Evolutionary conservation across 2,797 vertebrate genomes (phyloP), one percentile per base, ranked within the genome.

Genomic region (Phylloscopus collybita): DNA sequence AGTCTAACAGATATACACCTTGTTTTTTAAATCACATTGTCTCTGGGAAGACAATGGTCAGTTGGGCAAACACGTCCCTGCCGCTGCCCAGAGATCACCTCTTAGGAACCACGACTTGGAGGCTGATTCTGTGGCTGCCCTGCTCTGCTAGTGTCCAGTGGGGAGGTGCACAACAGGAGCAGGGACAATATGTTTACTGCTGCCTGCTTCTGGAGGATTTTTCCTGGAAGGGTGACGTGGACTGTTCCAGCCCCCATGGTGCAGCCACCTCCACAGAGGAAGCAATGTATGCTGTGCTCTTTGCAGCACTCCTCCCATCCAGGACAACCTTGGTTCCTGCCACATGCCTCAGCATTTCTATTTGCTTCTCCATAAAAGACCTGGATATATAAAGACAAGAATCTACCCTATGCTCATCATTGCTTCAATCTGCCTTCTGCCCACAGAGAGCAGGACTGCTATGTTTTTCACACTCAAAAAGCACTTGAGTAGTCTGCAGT

Each of bases 211-310:
- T 70, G 40, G 16, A 16, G 7, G 29, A 14, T 53, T 57, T 51
- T 36, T 57, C 54, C 54, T 86, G 59, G 23, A 38, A 66, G 51
- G 18, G 17, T 38, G 47, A 11, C 25, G 16, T 0, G 47, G 8
- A 11, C 18, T 66, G 17, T 22, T 66, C 19, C 29, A 50, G 47
- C 16, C 36, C 23, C 17, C 3, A 6, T 0, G 0, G 5, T 13
- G 69, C 59, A 74, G 40, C 23, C n/a, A 27, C 26, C 15, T 47
- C 36, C 26, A 20, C 21, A 23, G 38, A 59, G 34, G 50, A 32
- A 72, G 38, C 0, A 5, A 17, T 23, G 62, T 1, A 0, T n/a
- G 6, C 17, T 10, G 1, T 0, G 20, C 34, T 57, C 19, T 50
- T 62, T 30, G 80, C 74, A 49, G 59, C 22, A 3, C 13, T 82